Evolutionary conservation across 2,113 vertebrate species (phyloP).

Genomic region (Psophia crepitans): DNA sequence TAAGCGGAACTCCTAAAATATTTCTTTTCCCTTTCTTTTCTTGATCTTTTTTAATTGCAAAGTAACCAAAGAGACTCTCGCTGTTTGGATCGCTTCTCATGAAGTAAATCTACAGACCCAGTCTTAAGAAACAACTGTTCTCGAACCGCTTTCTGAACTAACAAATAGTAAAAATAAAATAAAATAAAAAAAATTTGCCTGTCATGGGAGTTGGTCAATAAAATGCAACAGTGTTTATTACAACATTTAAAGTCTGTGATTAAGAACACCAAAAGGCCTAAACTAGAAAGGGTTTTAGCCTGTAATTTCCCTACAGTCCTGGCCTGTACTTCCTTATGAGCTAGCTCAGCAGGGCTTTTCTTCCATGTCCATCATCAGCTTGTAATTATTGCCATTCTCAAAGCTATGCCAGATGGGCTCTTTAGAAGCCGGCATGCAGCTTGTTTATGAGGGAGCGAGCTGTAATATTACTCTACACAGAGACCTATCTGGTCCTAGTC

Average conservation of each 20-base stretch:
- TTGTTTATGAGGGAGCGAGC: constrained; percentile 77
- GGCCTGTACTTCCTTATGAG: constrained; percentile 82
- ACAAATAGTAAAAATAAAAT: constrained; percentile 69
- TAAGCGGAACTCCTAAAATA: background rate
- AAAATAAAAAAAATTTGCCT: constrained; percentile 75
- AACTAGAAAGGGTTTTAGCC: constrained; percentile 82
- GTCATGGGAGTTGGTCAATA: constrained; percentile 78
- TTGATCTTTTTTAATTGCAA: background rate
- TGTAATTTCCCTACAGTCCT: constrained; percentile 82
- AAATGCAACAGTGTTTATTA: constrained; percentile 83
- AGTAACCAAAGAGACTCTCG: background rate
- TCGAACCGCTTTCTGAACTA: constrained; percentile 37
- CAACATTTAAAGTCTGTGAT: constrained; percentile 84
- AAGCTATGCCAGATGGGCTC: constrained; percentile 83
- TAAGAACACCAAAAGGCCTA: constrained; percentile 83
- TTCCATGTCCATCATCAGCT: constrained; percentile 84
- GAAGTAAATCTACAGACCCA: constrained; percentile 40
- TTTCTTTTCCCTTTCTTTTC: background rate
- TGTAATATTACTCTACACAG: constrained; percentile 78
- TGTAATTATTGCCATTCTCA: constrained; percentile 87
- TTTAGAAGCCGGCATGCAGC: constrained; percentile 80
- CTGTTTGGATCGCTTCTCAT: constrained; percentile 47
- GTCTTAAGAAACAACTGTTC: background rate
- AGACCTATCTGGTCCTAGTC: constrained; percentile 76
- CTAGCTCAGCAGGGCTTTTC: constrained; percentile 78